Evolutionary conservation across 2,888 invertebrate genomes (phyloP).

Genomic region (Spodoptera exigua): DNA sequence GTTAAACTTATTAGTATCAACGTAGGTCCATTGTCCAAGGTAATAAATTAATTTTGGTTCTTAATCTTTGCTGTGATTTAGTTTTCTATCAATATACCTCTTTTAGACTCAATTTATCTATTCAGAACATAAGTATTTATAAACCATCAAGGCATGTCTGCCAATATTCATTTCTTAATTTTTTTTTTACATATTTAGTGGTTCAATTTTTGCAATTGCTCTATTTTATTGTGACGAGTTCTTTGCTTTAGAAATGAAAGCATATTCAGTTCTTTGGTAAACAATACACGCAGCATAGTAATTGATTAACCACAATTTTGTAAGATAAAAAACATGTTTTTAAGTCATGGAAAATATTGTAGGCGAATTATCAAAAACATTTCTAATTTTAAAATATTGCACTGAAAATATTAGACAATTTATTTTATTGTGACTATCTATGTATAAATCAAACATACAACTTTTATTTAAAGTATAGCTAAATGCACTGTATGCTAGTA

Average conservation of each 20-base stretch:
- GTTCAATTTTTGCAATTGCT: constrained; percentile 1
- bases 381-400: constrained; percentile 16
- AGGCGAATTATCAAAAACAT: background rate
- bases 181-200: constrained; percentile 44
- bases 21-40: constrained; percentile 52
- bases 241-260: too few relatives aligned
- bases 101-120: constrained; percentile 48
- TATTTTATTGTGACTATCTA: background rate
- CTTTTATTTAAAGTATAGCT: constrained; percentile 40
- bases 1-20: constrained; percentile 18
- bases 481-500: constrained; percentile 42
- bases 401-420: constrained; percentile 30
- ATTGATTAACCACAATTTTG: too few relatives aligned
- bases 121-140: constrained; percentile 38
- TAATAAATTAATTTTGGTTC: constrained; percentile 35
- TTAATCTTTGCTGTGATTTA: constrained; percentile 56
- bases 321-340: too few relatives aligned
- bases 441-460: constrained; percentile 15
- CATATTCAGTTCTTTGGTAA: too few relatives aligned
- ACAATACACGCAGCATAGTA: too few relatives aligned
- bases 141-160: constrained; percentile 19
- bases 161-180: constrained; percentile 35
- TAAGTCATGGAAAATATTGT: constrained; percentile 2
- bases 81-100: constrained; percentile 45
- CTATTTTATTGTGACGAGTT: too few relatives aligned